Base-by-base conservation (phyloP, 2,113 vertebrate genomes). In the Prunella himalayana region DNA sequence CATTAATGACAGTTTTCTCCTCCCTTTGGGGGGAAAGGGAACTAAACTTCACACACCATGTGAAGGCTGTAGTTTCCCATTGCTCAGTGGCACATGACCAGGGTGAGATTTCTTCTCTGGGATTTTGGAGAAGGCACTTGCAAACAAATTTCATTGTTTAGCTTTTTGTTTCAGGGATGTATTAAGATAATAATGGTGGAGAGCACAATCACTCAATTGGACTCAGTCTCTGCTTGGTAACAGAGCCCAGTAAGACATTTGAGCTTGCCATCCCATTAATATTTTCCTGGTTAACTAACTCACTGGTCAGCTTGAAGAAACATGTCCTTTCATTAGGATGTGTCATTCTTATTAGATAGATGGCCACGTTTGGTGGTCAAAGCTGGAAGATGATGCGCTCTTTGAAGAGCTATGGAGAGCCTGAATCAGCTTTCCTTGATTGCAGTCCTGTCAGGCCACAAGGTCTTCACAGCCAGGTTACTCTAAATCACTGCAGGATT, bases 231-330 rank as follows among this genome's bases (percentile, higher is more conserved):
- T 82, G 72, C 64, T 93, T 86, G 33, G 31, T 97, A 96, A 92
- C 54, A 60, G 53, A 93, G 10, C 54, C n/a, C 59, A 63, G 23
- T 77, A 95, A 95, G 93, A 85, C 65, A 72, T 81, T 65, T 4
- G 24, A 80, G 65, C 87, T 97, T 97, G 69, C 94, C 66, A 87
- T 61, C 86, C 33, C 30, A 17, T 82, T 92, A 97, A 92, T 96
- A 59, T 95, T 97, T 97, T 97, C 66, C 81, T 65, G 69, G 92
- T 91, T 97, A 93, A 95, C 90, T 95, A 69, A 93, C 82, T 78
- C 75, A 68, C 75, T 39, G 33, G 94, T 77, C 94, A 97, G 87
- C 91, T 96, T 95, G 92, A 96, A 79, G 60, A 82, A 94, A 73
- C 35, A 1, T 70, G 60, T 88, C 80, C 92, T 95, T 95, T 83